A percentile compares a stretch with the other conserved stretches of the same genome.
These are phyloP conservation scores for Anagyrus pseudococci DNA, from an alignment of 2,888 invertebrate genomes.

Conservation along the genomic window DNA sequence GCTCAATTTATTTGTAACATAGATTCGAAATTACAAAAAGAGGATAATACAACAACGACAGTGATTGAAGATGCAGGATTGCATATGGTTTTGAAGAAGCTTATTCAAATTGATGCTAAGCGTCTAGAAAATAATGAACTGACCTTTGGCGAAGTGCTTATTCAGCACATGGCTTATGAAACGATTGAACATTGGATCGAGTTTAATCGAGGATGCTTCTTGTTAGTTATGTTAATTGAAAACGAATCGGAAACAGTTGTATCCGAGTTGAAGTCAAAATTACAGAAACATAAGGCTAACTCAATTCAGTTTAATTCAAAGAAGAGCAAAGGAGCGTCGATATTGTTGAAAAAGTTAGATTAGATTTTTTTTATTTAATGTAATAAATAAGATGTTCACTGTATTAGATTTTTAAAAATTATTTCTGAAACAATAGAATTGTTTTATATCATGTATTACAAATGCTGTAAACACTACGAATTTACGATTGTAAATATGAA, in stretches of 20 bases:
- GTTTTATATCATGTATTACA: background rate
- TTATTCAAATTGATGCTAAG: constrained; percentile 71
- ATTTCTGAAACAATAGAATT: background rate
- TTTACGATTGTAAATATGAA: background rate
- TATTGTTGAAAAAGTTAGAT: constrained; percentile 66
- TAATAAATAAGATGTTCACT: constrained; percentile 10
- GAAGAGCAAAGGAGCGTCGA: constrained; percentile 69
- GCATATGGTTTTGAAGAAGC: constrained; percentile 79
- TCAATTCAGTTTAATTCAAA: constrained; percentile 64
- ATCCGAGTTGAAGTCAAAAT: constrained; percentile 62
- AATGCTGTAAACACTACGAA: too few relatives aligned
- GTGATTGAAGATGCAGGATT: constrained; percentile 77
- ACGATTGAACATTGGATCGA: constrained; percentile 70
- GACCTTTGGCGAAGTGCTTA: constrained; percentile 67
- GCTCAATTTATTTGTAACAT: constrained; percentile 61
- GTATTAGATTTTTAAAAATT: constrained; percentile 10
- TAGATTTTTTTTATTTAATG: constrained; percentile 34
- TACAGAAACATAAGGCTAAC: constrained; percentile 64
- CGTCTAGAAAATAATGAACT: constrained; percentile 56
- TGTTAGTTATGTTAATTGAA: constrained; percentile 73
- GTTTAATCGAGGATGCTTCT: constrained; percentile 80
- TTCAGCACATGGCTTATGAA: constrained; percentile 64
- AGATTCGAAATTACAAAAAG: constrained; percentile 61
- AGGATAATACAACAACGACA: constrained; percentile 48
- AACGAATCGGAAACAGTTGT: constrained; percentile 65